A percentile compares a stretch with the other conserved stretches of the same genome.
Evolutionary conservation across 2,113 vertebrate species (phyloP).

Genomic region (Balaeniceps rex): DNA sequence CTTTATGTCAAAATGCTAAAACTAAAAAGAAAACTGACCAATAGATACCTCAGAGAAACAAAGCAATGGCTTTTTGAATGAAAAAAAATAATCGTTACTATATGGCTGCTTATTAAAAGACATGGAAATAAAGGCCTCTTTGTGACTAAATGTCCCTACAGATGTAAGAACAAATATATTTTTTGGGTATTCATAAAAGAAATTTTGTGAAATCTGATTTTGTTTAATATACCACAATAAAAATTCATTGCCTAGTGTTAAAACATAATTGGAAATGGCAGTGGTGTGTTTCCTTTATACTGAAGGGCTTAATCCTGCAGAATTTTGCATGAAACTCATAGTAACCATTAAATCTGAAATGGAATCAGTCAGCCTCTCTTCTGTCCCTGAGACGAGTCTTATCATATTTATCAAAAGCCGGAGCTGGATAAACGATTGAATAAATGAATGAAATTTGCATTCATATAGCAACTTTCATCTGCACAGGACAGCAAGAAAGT

Average conservation of each 20-base stretch:
- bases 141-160: background rate
- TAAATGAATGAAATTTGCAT: slow-evolving; percentile 44
- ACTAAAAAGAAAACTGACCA: background rate
- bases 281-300: background rate
- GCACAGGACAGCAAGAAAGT: background rate
- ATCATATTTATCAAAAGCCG: slow-evolving; percentile 4
- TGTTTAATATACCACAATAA: background rate
- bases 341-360: slow-evolving; percentile 4
- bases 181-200: background rate
- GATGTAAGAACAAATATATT: background rate
- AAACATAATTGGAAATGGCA: background rate
- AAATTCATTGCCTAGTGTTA: background rate
- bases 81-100: background rate
- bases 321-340: background rate
- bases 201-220: background rate
- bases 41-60: background rate
- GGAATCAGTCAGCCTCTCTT: background rate
- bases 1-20: background rate
- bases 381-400: background rate
- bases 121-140: background rate
- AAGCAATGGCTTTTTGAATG: background rate
- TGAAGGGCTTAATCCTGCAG: background rate
- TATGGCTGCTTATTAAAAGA: background rate
- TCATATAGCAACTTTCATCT: background rate
- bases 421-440: background rate